phyloP scores from a whole-genome alignment of 2,113 vertebrate species.

The Syngnathoides biaculeatus region DNA sequence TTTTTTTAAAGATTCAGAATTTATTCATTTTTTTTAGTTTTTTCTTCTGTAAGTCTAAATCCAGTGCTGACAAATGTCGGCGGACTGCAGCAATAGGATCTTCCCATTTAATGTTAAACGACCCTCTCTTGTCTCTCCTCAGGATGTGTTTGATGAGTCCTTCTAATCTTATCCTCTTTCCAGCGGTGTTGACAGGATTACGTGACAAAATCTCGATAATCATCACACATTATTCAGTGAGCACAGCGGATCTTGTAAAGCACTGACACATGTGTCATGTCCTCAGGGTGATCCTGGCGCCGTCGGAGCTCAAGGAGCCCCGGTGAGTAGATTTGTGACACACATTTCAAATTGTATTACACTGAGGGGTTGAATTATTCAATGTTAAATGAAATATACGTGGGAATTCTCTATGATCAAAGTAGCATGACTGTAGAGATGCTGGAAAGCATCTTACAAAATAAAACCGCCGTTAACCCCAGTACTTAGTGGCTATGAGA shows the following conservation, averaged over 20 bases:
- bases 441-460: neutral
- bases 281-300: conserved; percentile 58
- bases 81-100: neutral
- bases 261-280: conserved; percentile 22
- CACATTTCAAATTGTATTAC: neutral
- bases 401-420: neutral
- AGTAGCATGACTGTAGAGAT: neutral
- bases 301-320: conserved; percentile 55
- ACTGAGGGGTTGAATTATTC: neutral
- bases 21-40: neutral
- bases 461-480: conserved; percentile 1
- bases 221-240: conserved; percentile 8
- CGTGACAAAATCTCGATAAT: neutral
- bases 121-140: neutral
- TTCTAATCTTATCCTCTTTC: neutral
- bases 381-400: neutral
- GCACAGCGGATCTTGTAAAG: neutral
- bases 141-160: conserved; percentile 6
- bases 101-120: neutral
- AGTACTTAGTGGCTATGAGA: conserved; percentile 13
- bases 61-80: neutral
- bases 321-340: conserved; percentile 52
- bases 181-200: neutral
- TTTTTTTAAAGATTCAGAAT: too few species aligned
- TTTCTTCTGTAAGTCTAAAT: neutral